Base-by-base conservation (phyloP, 2,797 vertebrate genomes). In the Cyclura pinguis region DNA sequence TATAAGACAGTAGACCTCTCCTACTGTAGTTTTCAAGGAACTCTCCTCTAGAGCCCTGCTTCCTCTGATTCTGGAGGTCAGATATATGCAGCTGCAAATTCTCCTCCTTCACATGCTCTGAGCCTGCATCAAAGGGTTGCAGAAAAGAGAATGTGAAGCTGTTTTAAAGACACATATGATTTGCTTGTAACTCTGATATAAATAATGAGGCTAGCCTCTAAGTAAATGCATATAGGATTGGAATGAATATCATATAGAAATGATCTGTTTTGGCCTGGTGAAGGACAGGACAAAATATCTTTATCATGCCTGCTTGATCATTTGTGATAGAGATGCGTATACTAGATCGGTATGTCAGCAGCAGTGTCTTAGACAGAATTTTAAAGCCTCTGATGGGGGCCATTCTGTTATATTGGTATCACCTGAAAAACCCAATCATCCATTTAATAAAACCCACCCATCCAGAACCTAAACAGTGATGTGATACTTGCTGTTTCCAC, bases 371-470 rank as follows among this genome's bases (percentile, higher is more conserved):
- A 82, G 92, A 57, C 72, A 67, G 80, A 88, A 82, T 42, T 47
- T 2, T 52, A 78, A 85, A 89, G 59, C 32, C 32, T 85, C 85
- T 47, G n/a, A 16, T 80, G 24, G 62, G 90, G 62, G 9, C 35
- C 73, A 35, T 89, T 93, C 0, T 84, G 91, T 94, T 95, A 86
- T 91, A 94, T 95, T 95, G 89, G 84, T 95, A 94, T 92, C 95
- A 94, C 91, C 92, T 95, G 95, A 93, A 96, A 93, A 93, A 95
- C 90, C 94, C 95, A 96, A 94, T 95, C 95, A 95, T 89, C 92
- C 95, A 93, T 90, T 96, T 96, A 96, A 96, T 97, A 93, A 93
- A 90, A 94, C 89, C 92, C 93, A 94, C 88, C 95, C 95, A 95
- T 92, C 93, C 93, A 94, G 92, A 94, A 94, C 94, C 82, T 95